A percentile compares a stretch with the other conserved stretches of the same genome.
phyloP scores from a whole-genome alignment of 2,797 vertebrate genomes.

The Vespertilio murinus region DNA sequence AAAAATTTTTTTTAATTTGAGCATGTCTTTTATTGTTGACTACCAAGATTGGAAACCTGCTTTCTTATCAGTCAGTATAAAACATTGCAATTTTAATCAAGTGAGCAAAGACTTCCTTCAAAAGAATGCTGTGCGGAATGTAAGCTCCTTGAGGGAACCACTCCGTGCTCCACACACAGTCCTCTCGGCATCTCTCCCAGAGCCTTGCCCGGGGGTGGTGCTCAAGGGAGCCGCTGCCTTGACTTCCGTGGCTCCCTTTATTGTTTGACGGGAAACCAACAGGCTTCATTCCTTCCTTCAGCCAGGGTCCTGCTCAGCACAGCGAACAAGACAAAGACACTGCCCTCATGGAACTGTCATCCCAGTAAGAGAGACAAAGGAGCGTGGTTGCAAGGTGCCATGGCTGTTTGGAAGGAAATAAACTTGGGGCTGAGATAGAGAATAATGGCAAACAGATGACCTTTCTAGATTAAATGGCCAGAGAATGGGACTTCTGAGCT shows the following conservation, averaged over 20 bases:
- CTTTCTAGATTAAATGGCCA: background rate
- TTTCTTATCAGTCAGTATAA: background rate
- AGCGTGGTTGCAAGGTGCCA: background rate
- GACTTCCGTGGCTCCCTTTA: background rate
- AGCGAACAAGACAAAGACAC: background rate
- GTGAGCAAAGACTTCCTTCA: background rate
- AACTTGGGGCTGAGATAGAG: background rate
- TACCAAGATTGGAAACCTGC: background rate
- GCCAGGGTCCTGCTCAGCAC: background rate
- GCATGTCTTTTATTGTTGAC: background rate
- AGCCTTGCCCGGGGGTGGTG: background rate
- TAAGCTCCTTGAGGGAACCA: background rate
- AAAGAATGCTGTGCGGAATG: background rate
- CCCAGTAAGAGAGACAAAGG: background rate
- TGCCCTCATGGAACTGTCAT: background rate
- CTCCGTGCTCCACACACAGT: background rate
- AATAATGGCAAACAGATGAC: background rate
- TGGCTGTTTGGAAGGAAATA: background rate
- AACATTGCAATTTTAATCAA: background rate
- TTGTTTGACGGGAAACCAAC: background rate
- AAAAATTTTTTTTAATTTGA: background rate
- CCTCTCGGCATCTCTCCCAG: background rate
- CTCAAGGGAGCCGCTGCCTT: background rate
- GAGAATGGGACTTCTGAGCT: background rate
- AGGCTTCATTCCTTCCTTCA: background rate